Evolutionary conservation across 2,888 invertebrate genomes (phyloP).

Genomic region (Netelia inedita): DNA sequence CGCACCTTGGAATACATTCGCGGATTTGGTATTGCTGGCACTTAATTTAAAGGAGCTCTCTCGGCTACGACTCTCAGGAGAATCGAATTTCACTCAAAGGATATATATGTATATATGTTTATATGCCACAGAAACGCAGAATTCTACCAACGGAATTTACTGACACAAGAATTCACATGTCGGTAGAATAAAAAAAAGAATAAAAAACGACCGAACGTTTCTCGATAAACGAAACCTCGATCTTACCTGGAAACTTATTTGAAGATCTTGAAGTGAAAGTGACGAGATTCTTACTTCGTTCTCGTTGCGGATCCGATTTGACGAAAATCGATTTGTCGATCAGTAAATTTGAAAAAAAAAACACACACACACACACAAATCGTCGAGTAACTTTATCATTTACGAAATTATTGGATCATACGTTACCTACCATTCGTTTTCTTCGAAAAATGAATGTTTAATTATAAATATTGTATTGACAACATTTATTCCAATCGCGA

Average conservation of each 20-base stretch:
- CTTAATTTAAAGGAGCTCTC: slow-evolving; percentile 50
- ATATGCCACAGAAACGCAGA: background rate
- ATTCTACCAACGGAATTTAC: slow-evolving; percentile 1
- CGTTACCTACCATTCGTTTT: no score
- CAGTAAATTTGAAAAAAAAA: background rate
- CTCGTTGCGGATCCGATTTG: background rate
- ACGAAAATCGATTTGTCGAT: background rate
- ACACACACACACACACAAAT: background rate
- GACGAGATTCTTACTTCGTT: background rate
- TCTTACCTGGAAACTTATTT: background rate
- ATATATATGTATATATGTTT: slow-evolving; percentile 1
- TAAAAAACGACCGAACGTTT: background rate
- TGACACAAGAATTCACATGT: background rate
- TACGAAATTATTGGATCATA: no score
- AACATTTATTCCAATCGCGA: no score
- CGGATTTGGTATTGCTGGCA: slow-evolving; percentile 45
- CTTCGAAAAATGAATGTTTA: no score
- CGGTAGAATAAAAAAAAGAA: background rate
- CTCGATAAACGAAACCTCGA: background rate
- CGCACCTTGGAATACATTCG: slow-evolving; percentile 59
- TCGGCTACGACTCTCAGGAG: slow-evolving; percentile 41
- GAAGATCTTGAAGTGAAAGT: background rate
- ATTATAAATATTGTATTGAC: no score
- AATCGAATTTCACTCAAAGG: slow-evolving; percentile 48
- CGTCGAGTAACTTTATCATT: no score